Evolutionary conservation across 2,888 invertebrate species (phyloP).

Genomic region (Machimus rusticus): DNA sequence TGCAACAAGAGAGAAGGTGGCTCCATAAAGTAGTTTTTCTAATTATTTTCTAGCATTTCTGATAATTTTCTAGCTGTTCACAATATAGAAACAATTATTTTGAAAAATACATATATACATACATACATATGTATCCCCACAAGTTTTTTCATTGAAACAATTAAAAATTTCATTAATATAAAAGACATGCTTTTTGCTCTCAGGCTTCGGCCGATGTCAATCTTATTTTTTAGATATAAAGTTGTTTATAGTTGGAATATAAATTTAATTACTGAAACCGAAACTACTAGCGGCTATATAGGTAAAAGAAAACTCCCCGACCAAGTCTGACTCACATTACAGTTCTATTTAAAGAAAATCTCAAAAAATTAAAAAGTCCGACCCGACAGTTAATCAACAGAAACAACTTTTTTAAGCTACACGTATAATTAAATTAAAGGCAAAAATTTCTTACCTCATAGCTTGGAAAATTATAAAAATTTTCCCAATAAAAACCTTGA

Average conservation of each 20-base stretch:
- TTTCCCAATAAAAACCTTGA: slow-evolving; percentile 29
- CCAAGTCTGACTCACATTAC: neutral
- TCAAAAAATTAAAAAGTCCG: neutral
- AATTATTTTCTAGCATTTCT: neutral
- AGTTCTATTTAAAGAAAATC: neutral
- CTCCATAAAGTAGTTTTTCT: neutral
- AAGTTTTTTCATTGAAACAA: neutral
- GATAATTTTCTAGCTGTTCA: neutral
- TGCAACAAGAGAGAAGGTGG: neutral
- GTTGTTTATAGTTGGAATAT: neutral
- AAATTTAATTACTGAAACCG: neutral
- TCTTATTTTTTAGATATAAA: neutral
- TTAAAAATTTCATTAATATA: neutral
- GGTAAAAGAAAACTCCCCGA: neutral
- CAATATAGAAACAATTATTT: neutral
- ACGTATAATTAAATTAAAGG: neutral
- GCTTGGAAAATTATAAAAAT: neutral
- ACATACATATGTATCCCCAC: neutral
- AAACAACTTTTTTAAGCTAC: neutral
- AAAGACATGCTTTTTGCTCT: neutral
- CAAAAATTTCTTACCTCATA: slow-evolving; percentile 10
- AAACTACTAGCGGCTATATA: neutral
- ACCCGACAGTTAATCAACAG: neutral
- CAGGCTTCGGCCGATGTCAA: neutral
- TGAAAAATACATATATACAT: no score